phyloP scores from a whole-genome alignment of 2,113 vertebrate genomes.

The Chitala chitala region DNA sequence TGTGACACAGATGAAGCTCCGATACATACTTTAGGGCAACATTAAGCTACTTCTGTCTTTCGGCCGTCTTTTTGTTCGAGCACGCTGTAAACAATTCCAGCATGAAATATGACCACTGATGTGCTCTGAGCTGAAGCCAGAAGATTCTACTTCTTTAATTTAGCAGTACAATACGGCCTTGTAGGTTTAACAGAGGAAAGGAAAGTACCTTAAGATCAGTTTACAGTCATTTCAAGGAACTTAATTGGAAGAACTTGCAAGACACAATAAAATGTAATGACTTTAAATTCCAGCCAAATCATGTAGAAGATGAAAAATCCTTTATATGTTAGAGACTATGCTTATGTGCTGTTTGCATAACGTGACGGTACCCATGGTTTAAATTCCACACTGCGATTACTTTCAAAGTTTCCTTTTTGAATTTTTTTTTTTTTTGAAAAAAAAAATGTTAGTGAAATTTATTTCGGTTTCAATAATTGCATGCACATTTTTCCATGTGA shows the following conservation, averaged over 20 bases:
- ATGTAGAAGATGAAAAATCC: conserved; percentile 8
- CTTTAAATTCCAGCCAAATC: conserved; percentile 25
- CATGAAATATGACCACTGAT: conserved; percentile 37
- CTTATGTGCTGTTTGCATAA: conserved; percentile 1
- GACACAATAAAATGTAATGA: conserved; percentile 26
- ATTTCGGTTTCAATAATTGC: neutral
- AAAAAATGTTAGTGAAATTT: conserved; percentile 2
- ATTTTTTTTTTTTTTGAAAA: neutral
- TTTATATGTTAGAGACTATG: neutral
- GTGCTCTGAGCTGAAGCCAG: conserved; percentile 39
- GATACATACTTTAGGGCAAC: conserved; percentile 2
- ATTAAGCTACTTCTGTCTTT: neutral
- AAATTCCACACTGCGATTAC: neutral
- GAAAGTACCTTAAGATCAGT: conserved; percentile 31
- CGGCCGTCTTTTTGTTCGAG: conserved; percentile 11
- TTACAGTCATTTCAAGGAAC: conserved; percentile 16
- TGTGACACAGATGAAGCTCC: neutral
- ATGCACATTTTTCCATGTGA: conserved; percentile 4
- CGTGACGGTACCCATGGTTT: too few species aligned
- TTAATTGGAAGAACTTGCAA: conserved; percentile 24
- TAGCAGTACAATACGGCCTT: conserved; percentile 29
- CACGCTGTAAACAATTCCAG: conserved; percentile 50
- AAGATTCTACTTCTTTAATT: conserved; percentile 23
- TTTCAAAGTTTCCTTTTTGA: neutral
- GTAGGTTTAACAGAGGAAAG: conserved; percentile 28